Conservation (phyloP, 2,888 invertebrate genomes). For the Empis stercorea region DNA sequence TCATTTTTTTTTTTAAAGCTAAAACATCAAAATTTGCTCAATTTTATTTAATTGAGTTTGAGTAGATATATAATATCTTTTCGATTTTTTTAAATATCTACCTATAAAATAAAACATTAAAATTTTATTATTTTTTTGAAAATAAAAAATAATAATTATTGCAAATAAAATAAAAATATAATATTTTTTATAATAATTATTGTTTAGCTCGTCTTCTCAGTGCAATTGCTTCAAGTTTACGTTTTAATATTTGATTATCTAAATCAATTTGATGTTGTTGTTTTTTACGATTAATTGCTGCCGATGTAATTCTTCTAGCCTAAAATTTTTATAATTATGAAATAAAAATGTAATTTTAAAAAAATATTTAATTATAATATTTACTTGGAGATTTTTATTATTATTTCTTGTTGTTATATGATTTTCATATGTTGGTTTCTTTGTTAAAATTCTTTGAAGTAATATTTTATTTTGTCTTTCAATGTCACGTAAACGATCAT, state of each 20-base stretch:
- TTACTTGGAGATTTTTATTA: neutral
- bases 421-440: constrained; percentile 20
- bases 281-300: constrained; percentile 41
- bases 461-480: constrained; percentile 47
- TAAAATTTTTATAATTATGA: neutral
- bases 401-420: neutral
- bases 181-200: neutral
- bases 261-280: constrained; percentile 44
- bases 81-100: too few species aligned
- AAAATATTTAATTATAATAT: neutral
- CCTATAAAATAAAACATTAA: too few species aligned
- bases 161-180: too few species aligned
- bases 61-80: too few species aligned
- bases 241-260: constrained; percentile 42
- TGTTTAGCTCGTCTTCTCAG: neutral
- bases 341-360: neutral
- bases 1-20: too few species aligned
- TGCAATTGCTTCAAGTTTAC: constrained; percentile 29
- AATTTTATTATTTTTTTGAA: too few species aligned
- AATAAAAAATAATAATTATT: too few species aligned
- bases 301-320: constrained; percentile 31
- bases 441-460: constrained; percentile 42
- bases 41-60: too few species aligned
- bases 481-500: constrained; percentile 46
- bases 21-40: too few species aligned